These are phyloP conservation scores for Coranthus polyacanthus DNA, from an alignment of 2,797 vertebrate genomes.

Conservation along the genomic window DNA sequence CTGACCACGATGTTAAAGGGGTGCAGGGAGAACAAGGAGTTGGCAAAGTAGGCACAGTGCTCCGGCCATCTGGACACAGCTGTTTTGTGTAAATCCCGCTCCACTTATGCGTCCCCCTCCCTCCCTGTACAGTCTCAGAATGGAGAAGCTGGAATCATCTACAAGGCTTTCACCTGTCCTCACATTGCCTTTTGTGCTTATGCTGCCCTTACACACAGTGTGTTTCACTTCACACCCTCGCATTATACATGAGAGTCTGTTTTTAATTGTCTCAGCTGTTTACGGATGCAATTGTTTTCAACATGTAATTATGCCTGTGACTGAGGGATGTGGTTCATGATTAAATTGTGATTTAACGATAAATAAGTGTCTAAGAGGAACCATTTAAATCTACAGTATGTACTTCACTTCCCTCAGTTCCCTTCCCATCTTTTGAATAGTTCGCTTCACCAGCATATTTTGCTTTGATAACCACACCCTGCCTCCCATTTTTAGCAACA, in stretches of 20 bases:
- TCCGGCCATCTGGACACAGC: constrained; percentile 58
- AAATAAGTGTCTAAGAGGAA: constrained; percentile 45
- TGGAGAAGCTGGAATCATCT: constrained; percentile 30
- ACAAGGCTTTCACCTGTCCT: constrained; percentile 45
- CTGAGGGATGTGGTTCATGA: not conserved
- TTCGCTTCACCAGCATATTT: not conserved
- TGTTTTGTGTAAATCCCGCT: constrained; percentile 36
- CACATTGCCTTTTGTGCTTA: constrained; percentile 25
- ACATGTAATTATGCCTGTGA: not conserved
- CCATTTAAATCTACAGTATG: constrained; percentile 13
- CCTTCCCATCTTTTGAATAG: constrained; percentile 5
- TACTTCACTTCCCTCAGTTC: constrained; percentile 30
- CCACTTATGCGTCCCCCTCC: constrained; percentile 17
- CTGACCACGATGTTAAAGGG: constrained; percentile 7
- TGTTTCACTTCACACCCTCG: constrained; percentile 28
- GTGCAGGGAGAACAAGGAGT: constrained; percentile 18
- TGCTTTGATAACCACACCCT: constrained; percentile 18
- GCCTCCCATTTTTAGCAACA: constrained; percentile 9
- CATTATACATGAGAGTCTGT: constrained; percentile 8
- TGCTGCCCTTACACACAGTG: not conserved
- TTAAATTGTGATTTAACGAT: constrained; percentile 12
- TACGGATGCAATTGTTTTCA: not conserved
- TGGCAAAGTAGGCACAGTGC: constrained; percentile 16
- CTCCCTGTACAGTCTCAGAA: constrained; percentile 26
- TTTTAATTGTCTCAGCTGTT: not conserved